A percentile compares a stretch with the other conserved stretches of the same genome.
phyloP scores from a whole-genome alignment of 2,888 invertebrate species.

The Parnassius mnemosyne region DNA sequence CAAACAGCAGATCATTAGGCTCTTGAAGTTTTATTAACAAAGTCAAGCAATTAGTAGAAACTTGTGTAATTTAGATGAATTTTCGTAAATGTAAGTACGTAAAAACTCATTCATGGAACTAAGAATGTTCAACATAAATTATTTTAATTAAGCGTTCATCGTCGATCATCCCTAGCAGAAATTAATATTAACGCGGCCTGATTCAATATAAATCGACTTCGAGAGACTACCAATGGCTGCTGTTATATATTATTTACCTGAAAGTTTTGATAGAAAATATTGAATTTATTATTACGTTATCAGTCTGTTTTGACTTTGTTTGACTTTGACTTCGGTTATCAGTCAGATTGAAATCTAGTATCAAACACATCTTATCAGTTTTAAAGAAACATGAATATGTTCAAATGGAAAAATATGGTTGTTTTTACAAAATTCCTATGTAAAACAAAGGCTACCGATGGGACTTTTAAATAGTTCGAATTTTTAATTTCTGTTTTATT shows the following conservation, averaged over 20 bases:
- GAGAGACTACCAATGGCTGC: conserved; percentile 22
- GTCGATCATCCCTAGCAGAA: conserved; percentile 43
- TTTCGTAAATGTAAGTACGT: conserved; percentile 8
- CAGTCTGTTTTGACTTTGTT: conserved; percentile 23
- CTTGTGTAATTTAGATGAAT: no score
- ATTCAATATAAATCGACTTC: conserved; percentile 40
- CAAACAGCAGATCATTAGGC: no score
- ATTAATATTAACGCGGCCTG: conserved; percentile 57
- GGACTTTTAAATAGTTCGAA: no score
- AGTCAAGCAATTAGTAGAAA: no score
- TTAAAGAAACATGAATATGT: no score
- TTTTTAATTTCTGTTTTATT: no score
- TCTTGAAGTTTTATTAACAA: no score
- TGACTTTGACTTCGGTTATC: conserved; percentile 24
- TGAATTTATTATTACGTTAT: conserved; percentile 25
- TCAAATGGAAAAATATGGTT: no score
- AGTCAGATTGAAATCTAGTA: conserved; percentile 23
- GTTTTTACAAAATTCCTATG: no score
- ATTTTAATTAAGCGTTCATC: conserved; percentile 44
- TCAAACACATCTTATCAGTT: no score
- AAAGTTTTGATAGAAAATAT: conserved; percentile 24
- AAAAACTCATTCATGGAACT: conserved; percentile 17
- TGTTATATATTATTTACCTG: conserved; percentile 27
- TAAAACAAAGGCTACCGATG: no score
- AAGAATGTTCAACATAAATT: conserved; percentile 44